Evolutionary conservation across 2,113 vertebrate species (phyloP).

Genomic region (Brachyhypopomus gauderio): DNA sequence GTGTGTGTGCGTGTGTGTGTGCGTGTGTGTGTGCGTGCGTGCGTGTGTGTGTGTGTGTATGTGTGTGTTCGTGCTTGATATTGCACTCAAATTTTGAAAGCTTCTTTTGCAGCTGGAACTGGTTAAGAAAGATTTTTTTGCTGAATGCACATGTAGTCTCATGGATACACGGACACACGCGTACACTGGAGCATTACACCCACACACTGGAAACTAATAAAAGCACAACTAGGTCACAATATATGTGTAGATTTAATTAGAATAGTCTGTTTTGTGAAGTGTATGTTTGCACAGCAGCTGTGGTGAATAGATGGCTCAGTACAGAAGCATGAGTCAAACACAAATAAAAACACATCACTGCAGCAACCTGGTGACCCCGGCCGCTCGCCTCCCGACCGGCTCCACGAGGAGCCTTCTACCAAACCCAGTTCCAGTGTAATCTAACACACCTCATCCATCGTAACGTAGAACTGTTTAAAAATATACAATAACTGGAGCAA

Average conservation of each 20-base stretch:
- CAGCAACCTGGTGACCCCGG: background rate
- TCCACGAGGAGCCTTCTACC: background rate
- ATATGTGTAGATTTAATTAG: no score
- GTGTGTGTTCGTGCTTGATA: background rate
- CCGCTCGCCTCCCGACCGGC: background rate
- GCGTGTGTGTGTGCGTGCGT: background rate
- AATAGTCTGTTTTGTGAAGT: conserved; percentile 6
- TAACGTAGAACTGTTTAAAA: no score
- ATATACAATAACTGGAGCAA: no score
- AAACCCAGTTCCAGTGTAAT: background rate
- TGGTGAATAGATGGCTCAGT: no score
- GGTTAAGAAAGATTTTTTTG: conserved; percentile 5
- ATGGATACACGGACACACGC: conserved; percentile 24
- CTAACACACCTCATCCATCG: background rate
- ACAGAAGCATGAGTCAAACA: no score
- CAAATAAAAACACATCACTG: no score
- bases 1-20: no score
- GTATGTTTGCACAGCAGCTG: background rate
- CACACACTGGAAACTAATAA: no score
- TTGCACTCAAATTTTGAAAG: conserved; percentile 4
- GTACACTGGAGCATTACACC: conserved; percentile 10
- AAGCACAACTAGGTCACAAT: no score
- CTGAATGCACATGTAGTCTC: conserved; percentile 15
- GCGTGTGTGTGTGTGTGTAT: background rate
- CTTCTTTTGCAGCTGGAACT: conserved; percentile 36